Conservation (phyloP, 2,888 invertebrate species). For the Phragmatobia fuliginosa region DNA sequence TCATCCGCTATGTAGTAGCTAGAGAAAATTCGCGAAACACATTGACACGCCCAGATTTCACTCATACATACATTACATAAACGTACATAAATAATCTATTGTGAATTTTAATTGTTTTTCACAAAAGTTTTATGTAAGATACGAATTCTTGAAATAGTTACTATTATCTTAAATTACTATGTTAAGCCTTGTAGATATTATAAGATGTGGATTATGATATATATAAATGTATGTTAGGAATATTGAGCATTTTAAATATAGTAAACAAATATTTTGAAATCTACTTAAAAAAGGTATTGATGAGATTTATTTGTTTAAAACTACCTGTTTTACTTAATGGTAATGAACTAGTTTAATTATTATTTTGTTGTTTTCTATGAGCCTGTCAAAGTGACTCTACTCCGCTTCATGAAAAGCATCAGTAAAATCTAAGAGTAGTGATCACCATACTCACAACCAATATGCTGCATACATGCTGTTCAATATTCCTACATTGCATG, state of each 20-base stretch:
- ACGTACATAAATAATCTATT: background rate
- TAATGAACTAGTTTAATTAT: background rate
- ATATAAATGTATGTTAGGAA: background rate
- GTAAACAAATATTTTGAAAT: no score
- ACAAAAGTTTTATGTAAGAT: background rate
- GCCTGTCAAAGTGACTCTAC: no score
- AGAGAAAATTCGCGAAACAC: slow-evolving; percentile 18
- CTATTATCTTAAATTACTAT: background rate
- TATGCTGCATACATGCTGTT: no score
- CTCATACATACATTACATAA: background rate
- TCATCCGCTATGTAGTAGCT: slow-evolving; percentile 13
- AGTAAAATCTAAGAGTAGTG: no score
- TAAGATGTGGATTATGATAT: no score
- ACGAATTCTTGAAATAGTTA: background rate
- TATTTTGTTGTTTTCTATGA: no score
- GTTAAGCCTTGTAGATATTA: background rate
- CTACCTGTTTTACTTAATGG: background rate
- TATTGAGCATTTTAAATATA: background rate
- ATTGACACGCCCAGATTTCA: slow-evolving; percentile 10
- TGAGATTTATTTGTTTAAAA: background rate
- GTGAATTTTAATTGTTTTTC: background rate
- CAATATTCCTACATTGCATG: no score
- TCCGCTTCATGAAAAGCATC: no score
- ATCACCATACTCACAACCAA: no score
- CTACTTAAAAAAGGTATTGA: no score